Evolutionary conservation across 64 coral and sea anemone species (phyloP), one percentile per base, ranked within the genome.

Genomic region (Dendronephthya gigantea): DNA sequence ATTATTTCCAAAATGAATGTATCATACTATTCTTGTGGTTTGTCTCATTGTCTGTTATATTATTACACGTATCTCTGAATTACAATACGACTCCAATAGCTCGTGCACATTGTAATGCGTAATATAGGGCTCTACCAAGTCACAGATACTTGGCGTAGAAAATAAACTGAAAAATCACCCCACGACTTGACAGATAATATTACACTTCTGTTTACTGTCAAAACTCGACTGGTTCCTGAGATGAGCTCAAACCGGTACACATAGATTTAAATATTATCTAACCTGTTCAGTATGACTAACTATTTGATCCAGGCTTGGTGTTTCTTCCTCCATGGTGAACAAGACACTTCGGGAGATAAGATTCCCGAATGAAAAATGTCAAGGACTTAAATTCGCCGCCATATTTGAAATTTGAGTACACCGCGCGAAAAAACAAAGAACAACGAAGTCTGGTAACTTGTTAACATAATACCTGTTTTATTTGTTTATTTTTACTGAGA

Each of bases 201-300:
- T 79, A 79, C 72, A 79, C 34, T 33, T 79, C 30, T 39, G 36
- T 79, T 39, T 34, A 79, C 72, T 33, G 72, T 79, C 32, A 39
- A 79, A 79, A 79, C 37, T 79, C 36, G 29, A 10, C 36, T 12
- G 15, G 32, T 9, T 1, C 17, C 29, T 29, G 9, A 34, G 30
- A 6, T 9, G 1, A 6, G 29, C 36, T 16, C 37, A 16, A 28
- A 79, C 0, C 41, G 14, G 15, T 1, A 79, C 28, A 79, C 10
- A 79, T 34, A 2, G 32, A 29, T 39, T 79, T 79, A 39, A 79
- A 79, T 28, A 14, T 35, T 79, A 15, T 0, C 55, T 22, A 19
- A 79, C 72, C 72, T 79, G 72, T 33, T 79, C 72, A 15, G 72
- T 79, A 79, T 79, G 72, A 79, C 14, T 79, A 17, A 79, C 36